Evolutionary conservation across 2,888 invertebrate species (phyloP).

Genomic region (Acronicta alni): DNA sequence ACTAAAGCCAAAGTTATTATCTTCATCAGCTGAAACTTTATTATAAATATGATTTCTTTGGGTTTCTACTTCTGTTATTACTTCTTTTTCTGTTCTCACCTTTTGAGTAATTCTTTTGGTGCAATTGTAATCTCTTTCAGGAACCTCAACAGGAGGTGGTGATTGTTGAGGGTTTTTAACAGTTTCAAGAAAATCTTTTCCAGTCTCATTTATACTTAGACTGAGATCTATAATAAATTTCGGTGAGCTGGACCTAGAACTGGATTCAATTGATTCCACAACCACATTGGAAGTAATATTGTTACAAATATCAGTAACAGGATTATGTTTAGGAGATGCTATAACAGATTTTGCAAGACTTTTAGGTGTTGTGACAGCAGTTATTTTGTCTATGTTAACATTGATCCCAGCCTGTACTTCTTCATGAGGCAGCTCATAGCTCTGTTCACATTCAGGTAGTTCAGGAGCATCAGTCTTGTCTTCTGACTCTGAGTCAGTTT

Average conservation of each 20-base stretch:
- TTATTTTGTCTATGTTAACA: conserved; percentile 52
- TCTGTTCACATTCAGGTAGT: conserved; percentile 71
- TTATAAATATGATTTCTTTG: conserved; percentile 30
- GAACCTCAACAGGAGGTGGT: conserved; percentile 67
- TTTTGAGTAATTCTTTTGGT: conserved; percentile 46
- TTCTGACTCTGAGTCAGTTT: conserved; percentile 70
- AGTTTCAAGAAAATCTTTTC: conserved; percentile 57
- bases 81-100: conserved; percentile 59
- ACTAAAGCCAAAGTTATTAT: conserved; percentile 16
- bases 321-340: conserved; percentile 22
- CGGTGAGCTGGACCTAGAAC: conserved; percentile 54
- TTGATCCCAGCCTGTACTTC: conserved; percentile 53
- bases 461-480: conserved; percentile 76
- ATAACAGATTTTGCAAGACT: conserved; percentile 42
- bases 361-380: conserved; percentile 18
- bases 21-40: conserved; percentile 15
- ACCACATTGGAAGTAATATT: conserved; percentile 58
- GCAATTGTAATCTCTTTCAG: conserved; percentile 77
- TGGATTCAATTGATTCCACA: conserved; percentile 36
- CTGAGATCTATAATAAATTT: conserved; percentile 76
- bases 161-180: conserved; percentile 33
- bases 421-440: conserved; percentile 60
- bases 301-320: conserved; percentile 45
- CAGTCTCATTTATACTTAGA: conserved; percentile 70
- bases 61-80: conserved; percentile 54